Conservation (phyloP, 2,797 vertebrate species). For the Psittacula echo region DNA sequence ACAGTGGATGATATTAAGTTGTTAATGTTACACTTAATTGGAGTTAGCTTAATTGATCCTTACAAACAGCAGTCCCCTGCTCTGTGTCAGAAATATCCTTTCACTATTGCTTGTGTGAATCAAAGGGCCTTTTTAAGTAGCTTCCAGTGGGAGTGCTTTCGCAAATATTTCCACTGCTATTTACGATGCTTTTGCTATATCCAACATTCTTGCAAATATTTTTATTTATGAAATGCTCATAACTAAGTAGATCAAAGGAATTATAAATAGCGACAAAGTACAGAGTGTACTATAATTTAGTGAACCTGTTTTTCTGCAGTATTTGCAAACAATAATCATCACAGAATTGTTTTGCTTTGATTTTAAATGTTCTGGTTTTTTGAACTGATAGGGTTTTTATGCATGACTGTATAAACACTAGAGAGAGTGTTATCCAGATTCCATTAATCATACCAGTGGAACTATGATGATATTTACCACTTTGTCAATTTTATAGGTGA, state of each 20-base stretch:
- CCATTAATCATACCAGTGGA: not conserved
- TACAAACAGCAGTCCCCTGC: not conserved
- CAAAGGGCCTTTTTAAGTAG: not conserved
- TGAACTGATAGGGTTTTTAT: not conserved
- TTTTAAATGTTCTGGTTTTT: not conserved
- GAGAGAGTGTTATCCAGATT: not conserved
- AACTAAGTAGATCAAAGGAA: not conserved
- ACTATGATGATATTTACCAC: not conserved
- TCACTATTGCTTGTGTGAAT: not conserved
- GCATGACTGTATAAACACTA: not conserved
- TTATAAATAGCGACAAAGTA: not conserved
- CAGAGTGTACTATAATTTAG: not conserved
- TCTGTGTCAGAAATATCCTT: not conserved
- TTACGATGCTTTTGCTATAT: slow-evolving; percentile 15
- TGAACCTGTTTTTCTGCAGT: not conserved
- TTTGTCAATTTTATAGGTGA: not conserved
- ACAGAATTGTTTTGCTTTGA: not conserved
- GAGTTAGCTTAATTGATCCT: not conserved
- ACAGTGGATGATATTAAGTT: not conserved
- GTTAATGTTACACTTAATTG: not conserved
- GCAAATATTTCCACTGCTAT: not conserved
- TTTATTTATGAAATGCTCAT: not conserved
- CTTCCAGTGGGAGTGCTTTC: not conserved
- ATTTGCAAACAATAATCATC: not conserved
- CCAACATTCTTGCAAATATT: not conserved